A percentile compares a stretch with the other conserved stretches of the same genome.
These are phyloP conservation scores for Salminus brasiliensis DNA, from an alignment of 2,113 vertebrate species.

Conservation along the genomic window DNA sequence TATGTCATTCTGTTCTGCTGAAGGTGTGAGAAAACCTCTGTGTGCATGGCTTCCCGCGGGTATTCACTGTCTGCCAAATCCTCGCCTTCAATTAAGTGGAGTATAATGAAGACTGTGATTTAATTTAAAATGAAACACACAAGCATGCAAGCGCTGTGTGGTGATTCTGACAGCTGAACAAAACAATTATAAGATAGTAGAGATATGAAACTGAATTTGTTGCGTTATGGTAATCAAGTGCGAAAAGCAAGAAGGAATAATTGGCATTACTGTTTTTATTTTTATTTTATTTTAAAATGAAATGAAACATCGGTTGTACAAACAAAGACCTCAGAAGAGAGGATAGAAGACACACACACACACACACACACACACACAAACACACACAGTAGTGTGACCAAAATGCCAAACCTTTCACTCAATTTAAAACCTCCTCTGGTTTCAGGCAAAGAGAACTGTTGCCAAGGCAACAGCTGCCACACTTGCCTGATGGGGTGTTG, in stretches of 20 bases:
- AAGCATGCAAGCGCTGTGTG: not conserved
- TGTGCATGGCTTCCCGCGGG: not conserved
- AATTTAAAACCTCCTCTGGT: slow-evolving; percentile 42
- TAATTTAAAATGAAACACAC: slow-evolving; percentile 2
- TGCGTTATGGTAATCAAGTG: slow-evolving; percentile 10
- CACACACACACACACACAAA: not conserved
- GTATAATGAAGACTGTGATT: slow-evolving; percentile 23
- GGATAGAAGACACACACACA: not conserved
- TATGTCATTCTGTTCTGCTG: slow-evolving; percentile 8
- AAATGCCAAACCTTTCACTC: slow-evolving; percentile 40
- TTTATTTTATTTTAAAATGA: not conserved
- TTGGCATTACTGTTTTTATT: not conserved
- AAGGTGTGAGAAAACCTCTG: slow-evolving; percentile 15
- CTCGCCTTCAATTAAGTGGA: slow-evolving; percentile 23
- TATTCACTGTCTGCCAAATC: slow-evolving; percentile 23
- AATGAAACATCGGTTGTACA: not conserved
- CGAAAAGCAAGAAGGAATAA: not conserved
- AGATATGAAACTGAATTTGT: not conserved
- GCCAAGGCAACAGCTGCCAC: slow-evolving; percentile 44
- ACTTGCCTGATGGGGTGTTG: slow-evolving; percentile 30
- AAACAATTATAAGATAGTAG: not conserved
- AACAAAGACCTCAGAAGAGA: not conserved
- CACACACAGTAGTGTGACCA: slow-evolving; percentile 13
- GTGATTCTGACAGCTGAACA: not conserved
- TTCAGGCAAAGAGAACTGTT: slow-evolving; percentile 43